Percentiles rank a stretch among this genome's conserved stretches.
phyloP scores from a whole-genome alignment of 2,888 invertebrate species.

The Aleiodes leptofemur region DNA sequence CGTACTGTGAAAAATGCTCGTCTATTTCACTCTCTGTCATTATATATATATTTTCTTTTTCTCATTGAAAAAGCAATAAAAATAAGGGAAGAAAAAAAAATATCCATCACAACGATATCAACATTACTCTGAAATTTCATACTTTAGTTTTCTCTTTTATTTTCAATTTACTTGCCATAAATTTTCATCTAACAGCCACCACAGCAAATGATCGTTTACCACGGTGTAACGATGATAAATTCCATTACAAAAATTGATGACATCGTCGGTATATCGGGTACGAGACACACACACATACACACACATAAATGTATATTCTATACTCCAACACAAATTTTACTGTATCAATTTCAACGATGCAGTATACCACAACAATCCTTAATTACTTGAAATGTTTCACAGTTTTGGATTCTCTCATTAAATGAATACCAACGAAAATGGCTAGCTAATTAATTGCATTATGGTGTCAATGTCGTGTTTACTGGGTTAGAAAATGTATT shows the following conservation, averaged over 20 bases:
- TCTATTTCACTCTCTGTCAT: background rate
- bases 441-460: conserved; percentile 1
- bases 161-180: conserved; percentile 11
- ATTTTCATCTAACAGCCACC: conserved; percentile 4
- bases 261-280: background rate
- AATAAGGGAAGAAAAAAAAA: too few species aligned
- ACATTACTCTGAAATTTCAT: conserved; percentile 2
- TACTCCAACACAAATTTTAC: background rate
- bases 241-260: conserved; percentile 23
- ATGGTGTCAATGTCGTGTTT: background rate
- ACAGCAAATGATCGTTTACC: background rate
- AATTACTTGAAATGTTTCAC: conserved; percentile 21
- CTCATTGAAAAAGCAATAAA: too few species aligned
- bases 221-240: conserved; percentile 18
- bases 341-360: background rate
- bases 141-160: background rate
- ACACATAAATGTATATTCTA: too few species aligned
- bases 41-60: too few species aligned
- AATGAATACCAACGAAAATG: background rate
- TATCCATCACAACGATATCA: background rate
- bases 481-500: background rate
- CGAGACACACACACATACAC: too few species aligned
- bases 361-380: background rate
- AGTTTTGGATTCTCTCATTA: conserved; percentile 5
- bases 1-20: background rate